Base-by-base conservation (phyloP, 2,888 invertebrate species). In the Epinotia ramella region DNA sequence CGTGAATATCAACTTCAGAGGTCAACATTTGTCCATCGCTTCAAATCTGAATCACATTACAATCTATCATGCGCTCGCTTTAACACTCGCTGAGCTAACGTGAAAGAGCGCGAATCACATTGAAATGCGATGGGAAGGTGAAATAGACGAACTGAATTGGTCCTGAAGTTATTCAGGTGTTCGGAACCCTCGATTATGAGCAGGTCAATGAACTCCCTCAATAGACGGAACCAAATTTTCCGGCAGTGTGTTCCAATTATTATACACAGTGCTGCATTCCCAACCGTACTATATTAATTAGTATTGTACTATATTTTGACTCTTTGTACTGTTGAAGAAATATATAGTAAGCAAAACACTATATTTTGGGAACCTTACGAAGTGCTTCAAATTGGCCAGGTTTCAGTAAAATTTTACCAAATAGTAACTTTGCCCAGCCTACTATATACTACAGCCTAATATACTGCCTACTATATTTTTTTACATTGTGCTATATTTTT, bases 171-270 rank as follows among this genome's bases (percentile, higher is more conserved):
- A 53, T 53, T 53, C n/a, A n/a, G 53, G 53, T 53, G 53, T 49
- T 67, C 16, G 33, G 11, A 40, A 56, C 24, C 68, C 18, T 44
- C 20, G 44, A 66, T 66, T 59, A 73, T 46, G 28, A n/a, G n/a
- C 59, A 28, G 73, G 65, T 65, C 57, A 73, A 49, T 13, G 65
- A 56, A 46, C 73, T 59, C 65, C 11, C 44, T 59, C 24, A 73
- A 73, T 73, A 73, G 66, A 40, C 60, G 49, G 66, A 59, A 64
- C 3, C 57, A 33, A 33, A 60, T 66, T 60, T 49, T 66, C 33
- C 62, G 49, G 18, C 49, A 33, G 66, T 66, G 46, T 59, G 49
- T 24, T 73, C 24, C 60, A 73, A 73, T 73, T 73, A 66, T 49
- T 40, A 7, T 40, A 40, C 7, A 73, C 18, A 33, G 46, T 57